Base-by-base conservation (phyloP, 2,888 invertebrate genomes). In the Spicauda simplicius region DNA sequence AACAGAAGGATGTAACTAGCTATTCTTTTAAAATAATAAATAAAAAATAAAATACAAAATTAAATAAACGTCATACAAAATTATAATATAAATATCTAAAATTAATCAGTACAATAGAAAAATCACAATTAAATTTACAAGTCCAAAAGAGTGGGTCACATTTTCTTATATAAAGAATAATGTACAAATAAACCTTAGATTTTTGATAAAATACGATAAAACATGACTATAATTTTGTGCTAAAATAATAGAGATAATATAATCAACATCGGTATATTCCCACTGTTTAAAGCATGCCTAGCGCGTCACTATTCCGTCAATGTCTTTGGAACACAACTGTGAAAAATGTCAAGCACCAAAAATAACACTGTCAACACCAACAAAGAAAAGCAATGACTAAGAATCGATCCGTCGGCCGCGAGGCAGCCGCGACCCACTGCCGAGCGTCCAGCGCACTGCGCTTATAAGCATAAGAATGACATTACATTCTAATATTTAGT, bases 261-360 rank as follows among this genome's bases (percentile, higher is more conserved):
- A 14, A 41, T 14, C 12, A 41, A 41, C 41, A 41, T 41, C 12
- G 1, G 41, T 14, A 14, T 14, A 41, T 41, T 41, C 41, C 14
- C 41, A 41, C 14, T 14, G 4, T 41, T 14, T 41, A 41, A 41
- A 14, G 10, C 14, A 41, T 41, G 8, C 1, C 33, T 10, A 33
- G 33, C 41, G 41, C 14, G n/a, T 45, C 45, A 45, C 45, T n/a
- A 45, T 45, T 45, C 45, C 14, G 45, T 45, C 45, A 45, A 45
- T 45, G 45, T 45, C 45, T 45, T n/a, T n/a, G 37, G 37, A 45
- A 45, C 14, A 45, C 45, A 45, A 45, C 45, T 45, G 45, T 45
- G 45, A 58, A 41, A 58, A 41, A 48, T 45, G 48, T 48, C 45
- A 59, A 59, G 59, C 59, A 59, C 59, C 59, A 59, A 59, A 48